Evolutionary conservation across 2,888 invertebrate species (phyloP).

Genomic region (Scaptomyza parva): DNA sequence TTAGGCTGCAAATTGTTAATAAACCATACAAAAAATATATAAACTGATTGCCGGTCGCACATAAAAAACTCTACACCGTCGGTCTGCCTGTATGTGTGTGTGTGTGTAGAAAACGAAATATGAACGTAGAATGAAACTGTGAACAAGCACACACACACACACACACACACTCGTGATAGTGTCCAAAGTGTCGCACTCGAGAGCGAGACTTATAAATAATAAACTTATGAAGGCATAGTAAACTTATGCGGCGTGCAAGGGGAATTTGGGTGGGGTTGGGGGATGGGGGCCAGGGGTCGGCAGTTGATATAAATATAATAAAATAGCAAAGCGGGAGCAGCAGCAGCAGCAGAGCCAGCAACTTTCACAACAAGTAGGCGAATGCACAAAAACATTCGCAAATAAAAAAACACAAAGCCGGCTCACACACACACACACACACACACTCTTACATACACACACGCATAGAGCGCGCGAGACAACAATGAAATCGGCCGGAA

Average conservation of each 20-base stretch:
- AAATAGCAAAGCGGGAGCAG: slow-evolving; percentile 46
- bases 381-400: slow-evolving; percentile 42
- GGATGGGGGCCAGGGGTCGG: background rate
- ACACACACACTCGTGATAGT: slow-evolving; percentile 41
- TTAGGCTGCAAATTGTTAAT: slow-evolving; percentile 73
- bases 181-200: slow-evolving; percentile 66
- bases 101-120: slow-evolving; percentile 10
- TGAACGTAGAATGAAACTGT: slow-evolving; percentile 35
- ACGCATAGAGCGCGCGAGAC: background rate
- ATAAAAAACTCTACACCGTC: slow-evolving; percentile 45
- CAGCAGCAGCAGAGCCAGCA: slow-evolving; percentile 33
- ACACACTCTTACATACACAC: background rate
- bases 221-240: slow-evolving; percentile 72
- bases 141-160: slow-evolving; percentile 14
- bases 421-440: slow-evolving; percentile 4
- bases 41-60: slow-evolving; percentile 60
- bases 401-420: slow-evolving; percentile 37
- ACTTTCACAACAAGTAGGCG: slow-evolving; percentile 37
- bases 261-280: no score
- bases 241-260: no score
- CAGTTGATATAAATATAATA: slow-evolving; percentile 51
- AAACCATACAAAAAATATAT: slow-evolving; percentile 70
- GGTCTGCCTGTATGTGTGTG: slow-evolving; percentile 2
- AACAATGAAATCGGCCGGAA: slow-evolving; percentile 50
- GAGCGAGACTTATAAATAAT: slow-evolving; percentile 74